A percentile compares a stretch with the other conserved stretches of the same genome.
phyloP scores from a whole-genome alignment of 2,797 vertebrate genomes.

The Protonibea diacanthus region DNA sequence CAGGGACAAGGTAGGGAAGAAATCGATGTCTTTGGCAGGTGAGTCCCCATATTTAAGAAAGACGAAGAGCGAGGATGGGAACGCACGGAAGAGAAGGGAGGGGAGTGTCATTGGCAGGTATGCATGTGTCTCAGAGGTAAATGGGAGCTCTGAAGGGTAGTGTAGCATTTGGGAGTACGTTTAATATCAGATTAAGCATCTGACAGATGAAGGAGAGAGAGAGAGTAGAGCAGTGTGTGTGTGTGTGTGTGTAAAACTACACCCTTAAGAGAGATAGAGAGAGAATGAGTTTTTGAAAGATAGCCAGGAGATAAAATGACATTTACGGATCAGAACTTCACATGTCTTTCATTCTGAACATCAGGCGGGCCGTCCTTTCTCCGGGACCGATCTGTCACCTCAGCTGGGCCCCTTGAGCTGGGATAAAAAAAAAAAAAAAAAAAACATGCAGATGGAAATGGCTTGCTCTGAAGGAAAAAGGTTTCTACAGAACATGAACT shows the following conservation, averaged over 20 bases:
- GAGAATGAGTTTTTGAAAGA: conserved; percentile 72
- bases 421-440: background rate
- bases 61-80: conserved; percentile 21
- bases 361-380: conserved; percentile 64
- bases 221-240: background rate
- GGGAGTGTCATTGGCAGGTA: conserved; percentile 49
- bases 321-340: conserved; percentile 79
- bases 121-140: conserved; percentile 59
- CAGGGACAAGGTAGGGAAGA: conserved; percentile 24
- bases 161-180: conserved; percentile 69
- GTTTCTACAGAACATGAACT: conserved; percentile 6
- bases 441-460: conserved; percentile 51
- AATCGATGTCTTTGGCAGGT: conserved; percentile 64
- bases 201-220: conserved; percentile 49
- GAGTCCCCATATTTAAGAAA: conserved; percentile 50
- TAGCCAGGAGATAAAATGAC: conserved; percentile 79
- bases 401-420: conserved; percentile 49
- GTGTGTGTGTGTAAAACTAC: conserved; percentile 37
- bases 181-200: conserved; percentile 74
- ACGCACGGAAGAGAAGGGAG: conserved; percentile 7
- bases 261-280: conserved; percentile 59
- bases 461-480: conserved; percentile 5
- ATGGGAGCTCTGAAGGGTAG: conserved; percentile 70
- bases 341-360: conserved; percentile 63
- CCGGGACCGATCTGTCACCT: conserved; percentile 67